Base-by-base conservation (phyloP, 2,888 invertebrate species). In the Cordilura impudica region DNA sequence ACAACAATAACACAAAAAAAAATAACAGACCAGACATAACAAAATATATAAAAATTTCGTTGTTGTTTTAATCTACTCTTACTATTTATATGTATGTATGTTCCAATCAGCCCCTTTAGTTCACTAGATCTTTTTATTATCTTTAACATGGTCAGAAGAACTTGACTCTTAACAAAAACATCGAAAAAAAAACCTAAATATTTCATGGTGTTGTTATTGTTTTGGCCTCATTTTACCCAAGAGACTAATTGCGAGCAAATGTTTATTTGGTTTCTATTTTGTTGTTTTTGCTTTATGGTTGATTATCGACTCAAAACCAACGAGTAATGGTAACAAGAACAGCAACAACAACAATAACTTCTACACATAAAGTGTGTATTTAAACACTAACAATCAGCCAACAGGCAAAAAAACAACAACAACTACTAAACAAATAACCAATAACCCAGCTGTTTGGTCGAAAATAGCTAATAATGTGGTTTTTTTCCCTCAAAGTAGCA, bases 201-300 rank as follows among this genome's bases (percentile, higher is more conserved):
- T 26, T 51, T n/a, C 26, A 14, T 51, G 7, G 49, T 65, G 23
- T 65, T 47, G 47, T 63, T 63, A 39, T 74, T 21, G 49, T 63
- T 49, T 49, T 29, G 39, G 54, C 54, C n/a, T 39, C 49, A 56
- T 39, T 39, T 49, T 61, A 49, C 78, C 78, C 79, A 18, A 14
- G 71, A 71, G 75, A 67, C 71, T 71, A 75, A 75, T 79, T 71
- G 66, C 47, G 26, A 67, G 31, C 71, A 79, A 79, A 79, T 79
- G 71, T 71, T 79, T 74, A 49, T 56, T 71, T 56, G 43, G 45
- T 66, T 74, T 66, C 58, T 58, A 29, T 10, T 51, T 19, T 16
- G 18, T 23, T 63, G 10, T 65, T 0, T 14, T 23, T 10, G n/a
- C 5, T 10, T 53, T 70, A 63, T 56, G 47, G 56, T 19, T 76